Evolutionary conservation across 2,888 invertebrate genomes (phyloP), one percentile per base, ranked within the genome.

Genomic region (Hermaeophaga mercurialis): DNA sequence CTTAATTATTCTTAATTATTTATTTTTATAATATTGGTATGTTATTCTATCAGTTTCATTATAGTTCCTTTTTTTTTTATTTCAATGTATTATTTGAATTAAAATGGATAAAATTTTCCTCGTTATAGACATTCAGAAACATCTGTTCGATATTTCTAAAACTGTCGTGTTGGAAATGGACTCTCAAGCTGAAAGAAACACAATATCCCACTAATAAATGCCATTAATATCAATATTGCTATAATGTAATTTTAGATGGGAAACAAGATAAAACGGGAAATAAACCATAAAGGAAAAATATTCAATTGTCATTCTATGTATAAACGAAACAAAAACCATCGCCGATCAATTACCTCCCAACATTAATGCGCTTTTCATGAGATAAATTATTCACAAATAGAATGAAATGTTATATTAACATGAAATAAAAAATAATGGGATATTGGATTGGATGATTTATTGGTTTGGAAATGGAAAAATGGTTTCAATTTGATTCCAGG

Each of bases 161-260:
- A 12, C 31, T 31, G 31, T 58, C 61, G 61, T 61, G 61, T 50
- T 46, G 22, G 18, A 39, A 57, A 57, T 60, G 54, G 50, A 22
- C 57, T 57, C 50, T 47, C 17, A 49, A 38, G 43, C 39, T 15
- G 55, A 45, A 56, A 53, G 59, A 54, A 62, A 62, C 48, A 56
- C 56, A 54, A 62, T 62, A 62, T 57, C 50, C 41, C n/a, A 53
- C 62, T 59, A 59, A 62, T 62, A 59, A 58, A 62, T 59, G 46
- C 56, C 62, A 62, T 62, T 62, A 56, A 59, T 58, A 54, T 58
- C 62, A 59, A 62, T 62, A 62, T 36, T 48, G 54, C 43, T 41
- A 49, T 61, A 59, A 62, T 59, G 58, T 58, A 62, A 62, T 62
- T 59, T 45, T 48, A 55, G 62, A 62, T 62, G 48, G 52, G 54